Evolutionary conservation across 2,113 vertebrate species (phyloP).

Genomic region (Zeus faber): DNA sequence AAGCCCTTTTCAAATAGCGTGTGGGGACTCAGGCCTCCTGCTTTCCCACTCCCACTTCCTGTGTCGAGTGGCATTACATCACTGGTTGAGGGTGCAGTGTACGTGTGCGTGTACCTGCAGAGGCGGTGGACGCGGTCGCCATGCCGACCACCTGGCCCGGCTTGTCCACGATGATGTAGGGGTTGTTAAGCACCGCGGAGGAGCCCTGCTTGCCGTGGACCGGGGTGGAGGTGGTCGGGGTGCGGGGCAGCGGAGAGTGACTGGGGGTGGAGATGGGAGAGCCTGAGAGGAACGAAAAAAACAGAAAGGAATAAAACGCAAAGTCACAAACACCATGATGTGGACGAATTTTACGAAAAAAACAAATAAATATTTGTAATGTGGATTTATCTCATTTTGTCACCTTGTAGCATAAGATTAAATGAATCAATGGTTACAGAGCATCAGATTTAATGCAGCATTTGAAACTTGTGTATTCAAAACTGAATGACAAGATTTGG

Average conservation of each 20-base stretch:
- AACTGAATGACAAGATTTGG: too few species aligned
- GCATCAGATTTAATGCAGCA: too few species aligned
- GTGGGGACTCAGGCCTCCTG: constrained; percentile 37
- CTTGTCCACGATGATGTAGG: constrained; percentile 89
- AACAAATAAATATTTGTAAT: too few species aligned
- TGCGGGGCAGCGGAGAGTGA: constrained; percentile 92
- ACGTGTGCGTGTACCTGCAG: constrained; percentile 65
- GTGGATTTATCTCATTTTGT: too few species aligned
- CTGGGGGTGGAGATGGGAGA: constrained; percentile 96
- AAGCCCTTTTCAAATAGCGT: constrained; percentile 24
- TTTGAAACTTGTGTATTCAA: too few species aligned
- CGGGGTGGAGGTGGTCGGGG: constrained; percentile 86
- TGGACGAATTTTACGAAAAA: too few species aligned
- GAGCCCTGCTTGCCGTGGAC: constrained; percentile 87
- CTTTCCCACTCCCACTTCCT: constrained; percentile 8
- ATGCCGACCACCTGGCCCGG: constrained; percentile 84
- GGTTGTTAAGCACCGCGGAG: constrained; percentile 83
- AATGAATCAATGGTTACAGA: too few species aligned
- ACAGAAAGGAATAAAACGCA: neutral
- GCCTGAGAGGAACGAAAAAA: constrained; percentile 75
- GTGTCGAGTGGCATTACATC: neutral
- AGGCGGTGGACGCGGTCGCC: constrained; percentile 71
- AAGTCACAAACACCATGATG: too few species aligned
- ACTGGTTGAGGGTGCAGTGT: neutral
- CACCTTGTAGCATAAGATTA: too few species aligned